phyloP scores from a whole-genome alignment of 2,113 vertebrate species.

The Mesocricetus auratus region DNA sequence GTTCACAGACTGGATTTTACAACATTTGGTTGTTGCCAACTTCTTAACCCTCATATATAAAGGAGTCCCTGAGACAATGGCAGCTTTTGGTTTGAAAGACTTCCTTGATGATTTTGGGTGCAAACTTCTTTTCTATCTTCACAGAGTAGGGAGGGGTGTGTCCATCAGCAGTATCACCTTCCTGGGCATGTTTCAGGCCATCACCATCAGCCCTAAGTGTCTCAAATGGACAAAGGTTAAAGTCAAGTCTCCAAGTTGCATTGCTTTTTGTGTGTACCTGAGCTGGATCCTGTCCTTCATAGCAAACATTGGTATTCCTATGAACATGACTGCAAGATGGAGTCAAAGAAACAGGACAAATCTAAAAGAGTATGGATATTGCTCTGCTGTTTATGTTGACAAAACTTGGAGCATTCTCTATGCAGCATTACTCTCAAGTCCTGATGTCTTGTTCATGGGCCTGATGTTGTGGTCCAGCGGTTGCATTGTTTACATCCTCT shows the following conservation, averaged over 20 bases:
- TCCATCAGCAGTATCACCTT: neutral
- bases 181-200: neutral
- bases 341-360: neutral
- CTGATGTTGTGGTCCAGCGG: neutral
- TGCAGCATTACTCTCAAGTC: accelerated
- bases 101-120: neutral
- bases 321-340: neutral
- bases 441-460: neutral
- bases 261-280: neutral
- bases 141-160: neutral
- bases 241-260: neutral
- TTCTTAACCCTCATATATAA: neutral
- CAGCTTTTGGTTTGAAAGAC: neutral
- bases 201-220: neutral
- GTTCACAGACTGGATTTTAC: neutral
- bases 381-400: neutral
- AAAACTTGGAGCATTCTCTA: accelerated
- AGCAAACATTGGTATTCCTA: neutral
- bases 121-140: neutral
- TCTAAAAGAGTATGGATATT: neutral
- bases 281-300: neutral
- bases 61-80: neutral
- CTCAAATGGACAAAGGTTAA: neutral
- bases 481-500: neutral
- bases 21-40: neutral